Base-by-base conservation (phyloP, 1,140 invertebrate genomes). In the Penaeus vannamei region DNA sequence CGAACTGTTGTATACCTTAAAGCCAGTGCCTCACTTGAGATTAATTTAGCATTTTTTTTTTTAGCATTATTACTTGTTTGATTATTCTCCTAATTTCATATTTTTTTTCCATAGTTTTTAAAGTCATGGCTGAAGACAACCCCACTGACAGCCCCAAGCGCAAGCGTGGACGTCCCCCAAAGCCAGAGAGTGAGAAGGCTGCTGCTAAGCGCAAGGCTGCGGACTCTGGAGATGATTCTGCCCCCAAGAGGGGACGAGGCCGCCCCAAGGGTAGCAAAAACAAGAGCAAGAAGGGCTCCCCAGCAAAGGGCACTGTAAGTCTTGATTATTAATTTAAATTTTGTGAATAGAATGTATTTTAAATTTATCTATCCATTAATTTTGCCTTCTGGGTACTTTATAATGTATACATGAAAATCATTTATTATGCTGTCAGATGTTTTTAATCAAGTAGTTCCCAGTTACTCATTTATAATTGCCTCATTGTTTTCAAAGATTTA, bases 201-300 rank as follows among this genome's bases (percentile, higher is more conserved):
- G 60, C 85, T 23, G 23, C 85, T 26, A 86, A 86, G 72, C 76
- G 85, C 36, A 88, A 88, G 42, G 60, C 80, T 1, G 59, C 64
- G 29, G 69, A 32, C 14, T 17, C 66, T 23, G 80, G 60, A 61
- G 66, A 69, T 22, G 64, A 17, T 2, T 72, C 79, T 26, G 64
- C 46, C 20, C 26, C 80, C 14, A 88, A 88, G 81, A 88, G 86
- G 60, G 86, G 86, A 20, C 23, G 86, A 88, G 86, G 86, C 29
- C 77, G 86, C 46, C 86, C 86, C n/a, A 88, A 88, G 86, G 86
- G 86, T 3, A 88, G 86, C 86, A 88, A 88, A 64, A 88, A 88
- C 62, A 88, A 88, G 62, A 32, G 62, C 23, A 84, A 76, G 53
- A 76, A 83, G 32, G 82, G 59, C 3, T 36, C 79, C 23, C 29